These are phyloP conservation scores for Menidia menidia DNA, from an alignment of 2,797 vertebrate genomes.

Conservation along the genomic window DNA sequence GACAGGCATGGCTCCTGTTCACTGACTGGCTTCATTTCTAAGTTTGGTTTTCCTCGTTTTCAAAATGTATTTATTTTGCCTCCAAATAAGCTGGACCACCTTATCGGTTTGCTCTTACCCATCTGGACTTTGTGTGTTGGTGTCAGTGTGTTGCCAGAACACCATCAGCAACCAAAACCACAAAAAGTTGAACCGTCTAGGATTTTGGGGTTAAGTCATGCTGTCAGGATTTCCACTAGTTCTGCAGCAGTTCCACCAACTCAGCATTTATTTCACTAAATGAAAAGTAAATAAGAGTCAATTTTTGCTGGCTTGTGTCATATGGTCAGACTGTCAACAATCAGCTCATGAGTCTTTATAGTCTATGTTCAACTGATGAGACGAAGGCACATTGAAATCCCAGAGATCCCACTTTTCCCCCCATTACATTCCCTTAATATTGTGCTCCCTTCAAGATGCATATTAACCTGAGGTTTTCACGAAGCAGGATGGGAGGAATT, in stretches of 20 bases:
- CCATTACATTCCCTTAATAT: background rate
- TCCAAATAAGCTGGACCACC: background rate
- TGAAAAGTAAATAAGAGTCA: background rate
- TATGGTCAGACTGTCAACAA: constrained; percentile 1
- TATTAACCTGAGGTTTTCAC: constrained; percentile 6
- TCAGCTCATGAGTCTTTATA: background rate
- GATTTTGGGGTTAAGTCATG: no score
- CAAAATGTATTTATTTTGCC: background rate
- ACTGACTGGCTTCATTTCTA: background rate
- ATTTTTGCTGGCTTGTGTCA: background rate
- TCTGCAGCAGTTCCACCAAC: background rate
- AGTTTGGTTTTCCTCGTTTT: no score
- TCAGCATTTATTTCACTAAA: background rate
- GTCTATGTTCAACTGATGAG: no score
- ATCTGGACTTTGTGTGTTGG: background rate
- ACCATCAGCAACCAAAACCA: background rate
- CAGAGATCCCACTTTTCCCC: background rate
- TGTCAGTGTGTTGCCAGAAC: background rate
- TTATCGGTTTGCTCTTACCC: background rate
- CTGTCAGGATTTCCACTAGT: no score
- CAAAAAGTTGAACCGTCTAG: no score
- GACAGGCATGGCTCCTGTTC: background rate
- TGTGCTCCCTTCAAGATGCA: no score
- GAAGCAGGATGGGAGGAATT: constrained; percentile 12
- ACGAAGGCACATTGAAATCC: background rate